Evolutionary conservation across 2,888 invertebrate species (phyloP).

Genomic region (Apotomis capreana): DNA sequence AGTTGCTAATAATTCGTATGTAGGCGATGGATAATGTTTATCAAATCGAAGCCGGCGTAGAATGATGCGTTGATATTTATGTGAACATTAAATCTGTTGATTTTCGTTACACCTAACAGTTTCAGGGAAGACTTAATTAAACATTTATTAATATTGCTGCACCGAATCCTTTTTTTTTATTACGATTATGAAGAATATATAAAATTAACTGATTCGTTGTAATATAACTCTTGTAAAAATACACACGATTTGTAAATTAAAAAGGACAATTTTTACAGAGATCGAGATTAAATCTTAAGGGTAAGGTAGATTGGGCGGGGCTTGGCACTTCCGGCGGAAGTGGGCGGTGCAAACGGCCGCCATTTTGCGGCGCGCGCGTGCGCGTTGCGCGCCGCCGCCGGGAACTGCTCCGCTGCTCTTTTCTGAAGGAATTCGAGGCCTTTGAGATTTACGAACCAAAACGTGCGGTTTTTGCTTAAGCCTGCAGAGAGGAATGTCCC

Average conservation of each 20-base stretch:
- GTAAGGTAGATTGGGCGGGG: constrained; percentile 37
- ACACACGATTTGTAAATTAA: not conserved
- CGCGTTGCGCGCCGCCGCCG: constrained; percentile 53
- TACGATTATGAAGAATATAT: too few species aligned
- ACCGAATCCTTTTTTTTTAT: too few species aligned
- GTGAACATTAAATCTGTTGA: not conserved
- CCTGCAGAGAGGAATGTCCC: not conserved
- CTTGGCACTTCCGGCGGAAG: constrained; percentile 75
- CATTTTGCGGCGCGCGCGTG: constrained; percentile 71
- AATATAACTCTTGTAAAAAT: not conserved
- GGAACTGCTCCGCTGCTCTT: constrained; percentile 39
- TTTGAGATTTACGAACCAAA: not conserved
- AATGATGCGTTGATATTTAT: not conserved
- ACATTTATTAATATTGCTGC: too few species aligned
- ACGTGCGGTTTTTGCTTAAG: not conserved
- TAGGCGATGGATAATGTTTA: not conserved
- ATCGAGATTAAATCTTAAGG: constrained; percentile 36
- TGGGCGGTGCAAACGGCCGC: constrained; percentile 68
- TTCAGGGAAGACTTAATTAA: not conserved
- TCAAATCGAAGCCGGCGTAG: not conserved
- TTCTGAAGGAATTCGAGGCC: constrained; percentile 47
- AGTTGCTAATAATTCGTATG: constrained; percentile 22
- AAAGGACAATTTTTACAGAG: constrained; percentile 33
- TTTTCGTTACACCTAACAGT: not conserved
- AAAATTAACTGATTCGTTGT: not conserved